Evolutionary conservation across 2,113 vertebrate genomes (phyloP).

Genomic region (Semnornis frantzii): DNA sequence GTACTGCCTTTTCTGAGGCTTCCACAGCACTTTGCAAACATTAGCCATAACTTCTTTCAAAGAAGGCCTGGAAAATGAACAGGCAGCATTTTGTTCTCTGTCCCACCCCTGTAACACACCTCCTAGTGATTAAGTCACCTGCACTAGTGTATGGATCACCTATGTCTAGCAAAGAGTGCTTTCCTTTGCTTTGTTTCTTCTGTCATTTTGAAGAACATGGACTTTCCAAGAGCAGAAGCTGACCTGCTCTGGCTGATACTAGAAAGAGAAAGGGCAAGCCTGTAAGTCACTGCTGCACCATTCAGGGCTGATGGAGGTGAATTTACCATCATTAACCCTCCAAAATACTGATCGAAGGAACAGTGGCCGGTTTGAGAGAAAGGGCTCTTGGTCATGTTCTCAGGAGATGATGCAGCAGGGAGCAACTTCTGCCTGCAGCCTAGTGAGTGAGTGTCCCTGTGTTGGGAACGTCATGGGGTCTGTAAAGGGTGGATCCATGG

Average conservation of each 20-base stretch:
- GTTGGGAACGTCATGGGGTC: background rate
- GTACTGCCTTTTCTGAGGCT: background rate
- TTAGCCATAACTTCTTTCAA: background rate
- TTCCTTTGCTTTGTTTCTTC: background rate
- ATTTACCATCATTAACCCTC: background rate
- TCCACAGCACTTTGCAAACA: background rate
- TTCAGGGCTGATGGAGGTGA: background rate
- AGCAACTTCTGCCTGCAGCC: background rate
- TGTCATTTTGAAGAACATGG: background rate
- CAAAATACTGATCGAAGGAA: background rate
- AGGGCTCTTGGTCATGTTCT: rapidly evolving
- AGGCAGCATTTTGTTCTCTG: background rate
- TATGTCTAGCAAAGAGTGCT: background rate
- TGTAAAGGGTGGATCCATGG: background rate
- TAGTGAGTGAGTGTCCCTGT: rapidly evolving
- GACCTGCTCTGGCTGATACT: background rate
- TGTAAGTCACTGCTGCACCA: rapidly evolving
- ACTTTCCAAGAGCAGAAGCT: background rate
- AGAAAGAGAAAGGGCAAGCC: background rate
- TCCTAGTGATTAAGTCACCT: background rate
- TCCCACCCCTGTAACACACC: background rate
- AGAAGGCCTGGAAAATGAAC: background rate
- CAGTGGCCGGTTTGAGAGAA: background rate
- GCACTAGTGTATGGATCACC: background rate
- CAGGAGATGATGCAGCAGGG: background rate